Base-by-base conservation (phyloP, 2,797 vertebrate genomes). In the Petrocephalus sullivani region DNA sequence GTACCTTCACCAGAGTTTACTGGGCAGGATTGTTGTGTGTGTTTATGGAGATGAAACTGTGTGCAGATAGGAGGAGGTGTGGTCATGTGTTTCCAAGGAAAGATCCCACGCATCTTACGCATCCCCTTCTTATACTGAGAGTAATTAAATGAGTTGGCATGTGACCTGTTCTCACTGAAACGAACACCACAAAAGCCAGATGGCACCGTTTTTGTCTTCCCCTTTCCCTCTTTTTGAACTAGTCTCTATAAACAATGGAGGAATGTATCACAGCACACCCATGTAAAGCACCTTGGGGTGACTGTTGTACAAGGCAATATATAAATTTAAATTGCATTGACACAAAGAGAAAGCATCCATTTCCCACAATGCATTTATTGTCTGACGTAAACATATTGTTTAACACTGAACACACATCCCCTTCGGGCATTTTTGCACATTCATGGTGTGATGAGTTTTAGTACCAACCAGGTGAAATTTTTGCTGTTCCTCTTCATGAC, bases 21-120 rank as follows among this genome's bases (percentile, higher is more conserved):
- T 88, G 85, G 90, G 89, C 88, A 46, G 58, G 85, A 89, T 85
- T 86, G 81, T 6, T 83, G 49, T 41, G 85, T 85, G 86, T 64
- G 41, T 89, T 46, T 87, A 82, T 33, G 88, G 14, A 60, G 28
- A 71, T 33, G 85, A 56, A 60, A 56, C 61, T 67, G 71, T 14
- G 4, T 53, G 10, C 49, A 21, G 58, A 19, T 28, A 49, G 56
- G 49, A 46, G 53, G 8, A 56, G 41, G n/a, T 58, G 53, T 64
- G 60, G 41, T 6, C 33, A 60, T 19, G 23, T 12, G 10, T 67
- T 12, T 67, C 58, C 60, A 51, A 46, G 41, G 58, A 67, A 60
- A 46, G 16, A 33, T 78, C 19, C 19, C 71, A 28, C 28, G 61
- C 2, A 64, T 64, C 4, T n/a, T 21, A n/a, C 16, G 14, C 60